Evolutionary conservation across 2,113 vertebrate species (phyloP), one percentile per base, ranked within the genome.

Genomic region (Anoplopoma fimbria): DNA sequence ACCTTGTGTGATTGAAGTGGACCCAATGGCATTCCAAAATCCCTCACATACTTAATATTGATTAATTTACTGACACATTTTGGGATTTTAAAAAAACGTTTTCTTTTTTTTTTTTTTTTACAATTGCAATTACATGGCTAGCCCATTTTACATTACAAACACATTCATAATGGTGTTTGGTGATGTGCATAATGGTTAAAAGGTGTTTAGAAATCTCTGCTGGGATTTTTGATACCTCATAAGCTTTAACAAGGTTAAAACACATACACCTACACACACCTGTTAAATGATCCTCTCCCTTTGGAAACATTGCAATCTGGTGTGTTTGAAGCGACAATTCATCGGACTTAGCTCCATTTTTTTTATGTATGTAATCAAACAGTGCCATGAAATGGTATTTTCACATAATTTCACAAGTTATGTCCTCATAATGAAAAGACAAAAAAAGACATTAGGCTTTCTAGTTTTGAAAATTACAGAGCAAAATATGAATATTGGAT

Each of bases 1-100:
- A 67, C 49, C 60, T 33, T 3, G 34, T 42, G 55, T 58, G 72
- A 65, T 79, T 60, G n/a, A 64, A 72, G 57, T 75, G 36, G 33
- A 38, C 29, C 36, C 29, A 10, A 6, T 47, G 40, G 10, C 14
- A 51, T 75, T 38, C 60, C 53, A 73, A 21, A 76, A 79, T 81
- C 53, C 64, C 45, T 83, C 40, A 40, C 60, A 49, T 31, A 14
- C 72, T 80, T 45, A 12, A 75, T 47, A 13, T 42, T n/a, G 42
- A 7, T 23, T n/a, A 53, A 31, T 73, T 63, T 0, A 36, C 9
- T 2, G 7, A 60, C 0, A 19, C 4, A 9, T 64, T 15, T 45
- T 25, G 9, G 3, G 9, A 38, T 85, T 75, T 40, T 8, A 9
- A 76, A 53, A 40, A 0, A 36, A 31, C 10, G 49, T 1, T 38